Evolutionary conservation across 2,888 invertebrate genomes (phyloP).

Genomic region (Sarcophaga caerulescens): DNA sequence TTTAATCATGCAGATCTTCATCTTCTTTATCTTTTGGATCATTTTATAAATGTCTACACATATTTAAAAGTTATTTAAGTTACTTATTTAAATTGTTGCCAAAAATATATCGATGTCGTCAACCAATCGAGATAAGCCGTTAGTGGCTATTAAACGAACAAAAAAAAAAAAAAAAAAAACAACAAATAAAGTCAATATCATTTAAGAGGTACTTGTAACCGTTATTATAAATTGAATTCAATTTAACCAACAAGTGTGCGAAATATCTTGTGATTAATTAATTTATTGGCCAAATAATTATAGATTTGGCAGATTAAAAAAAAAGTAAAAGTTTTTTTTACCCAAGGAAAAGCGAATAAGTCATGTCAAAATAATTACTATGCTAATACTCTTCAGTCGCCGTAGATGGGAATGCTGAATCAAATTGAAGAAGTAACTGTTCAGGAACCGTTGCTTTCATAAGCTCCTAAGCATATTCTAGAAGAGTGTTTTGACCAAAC

Average conservation of each 20-base stretch:
- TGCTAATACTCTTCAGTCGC: no score
- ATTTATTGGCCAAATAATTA: not conserved
- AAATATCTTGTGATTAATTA: conserved; percentile 16
- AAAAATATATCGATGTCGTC: not conserved
- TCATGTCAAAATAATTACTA: no score
- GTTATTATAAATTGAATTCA: not conserved
- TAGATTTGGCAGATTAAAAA: conserved; percentile 12
- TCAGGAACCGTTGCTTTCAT: no score
- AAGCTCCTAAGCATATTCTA: no score
- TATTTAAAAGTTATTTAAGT: not conserved
- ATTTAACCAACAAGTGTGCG: not conserved
- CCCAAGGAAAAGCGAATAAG: no score
- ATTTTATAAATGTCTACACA: no score
- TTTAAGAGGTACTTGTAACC: conserved; percentile 8
- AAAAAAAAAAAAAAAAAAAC: not conserved
- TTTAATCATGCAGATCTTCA: no score
- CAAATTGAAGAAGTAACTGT: no score
- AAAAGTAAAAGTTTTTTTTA: not conserved
- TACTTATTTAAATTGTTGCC: not conserved
- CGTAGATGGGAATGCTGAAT: no score
- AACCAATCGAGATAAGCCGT: not conserved
- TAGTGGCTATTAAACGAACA: not conserved
- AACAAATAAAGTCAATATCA: conserved; percentile 2
- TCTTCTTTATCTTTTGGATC: no score
- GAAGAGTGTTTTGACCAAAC: no score